Conservation (phyloP, 2,888 invertebrate species). For the Panzeria rudis region DNA sequence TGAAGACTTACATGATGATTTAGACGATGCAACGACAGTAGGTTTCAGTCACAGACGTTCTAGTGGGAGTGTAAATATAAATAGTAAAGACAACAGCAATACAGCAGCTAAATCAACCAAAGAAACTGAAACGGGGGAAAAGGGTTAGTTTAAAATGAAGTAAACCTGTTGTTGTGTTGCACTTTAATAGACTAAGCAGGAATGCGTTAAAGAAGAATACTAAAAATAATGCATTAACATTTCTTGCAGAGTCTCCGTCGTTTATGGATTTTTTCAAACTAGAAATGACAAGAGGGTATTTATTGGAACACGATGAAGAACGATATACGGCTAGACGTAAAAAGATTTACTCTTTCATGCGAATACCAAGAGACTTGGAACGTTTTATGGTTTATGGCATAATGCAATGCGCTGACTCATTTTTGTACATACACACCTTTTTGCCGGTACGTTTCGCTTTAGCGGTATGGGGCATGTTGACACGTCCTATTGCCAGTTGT, state of each 20-base stretch:
- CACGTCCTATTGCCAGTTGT: conserved; percentile 89
- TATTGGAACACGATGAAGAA: conserved; percentile 97
- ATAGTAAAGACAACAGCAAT: conserved; percentile 57
- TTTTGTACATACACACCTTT: conserved; percentile 98
- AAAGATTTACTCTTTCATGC: conserved; percentile 98
- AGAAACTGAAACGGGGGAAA: conserved; percentile 53
- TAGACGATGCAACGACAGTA: conserved; percentile 41
- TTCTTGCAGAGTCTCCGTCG: conserved; percentile 75
- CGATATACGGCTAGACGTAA: conserved; percentile 96
- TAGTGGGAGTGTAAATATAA: conserved; percentile 61
- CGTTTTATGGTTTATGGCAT: conserved; percentile 97
- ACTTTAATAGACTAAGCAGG: conserved; percentile 37
- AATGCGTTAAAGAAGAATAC: conserved; percentile 11
- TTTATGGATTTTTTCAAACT: conserved; percentile 90
- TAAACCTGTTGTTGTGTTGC: conserved; percentile 66
- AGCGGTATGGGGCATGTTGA: conserved; percentile 92
- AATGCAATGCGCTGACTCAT: conserved; percentile 98
- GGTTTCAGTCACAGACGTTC: conserved; percentile 59
- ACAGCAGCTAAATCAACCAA: conserved; percentile 56
- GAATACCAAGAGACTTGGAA: conserved; percentile 95
- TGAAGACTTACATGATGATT: conserved; percentile 78
- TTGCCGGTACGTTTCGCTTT: conserved; percentile 95
- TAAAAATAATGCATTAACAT: conserved; percentile 59
- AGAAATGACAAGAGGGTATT: conserved; percentile 96
- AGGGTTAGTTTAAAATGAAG: conserved; percentile 65